Evolutionary conservation across 2,888 invertebrate genomes (phyloP).

Genomic region (Ichneumoninae sp.): DNA sequence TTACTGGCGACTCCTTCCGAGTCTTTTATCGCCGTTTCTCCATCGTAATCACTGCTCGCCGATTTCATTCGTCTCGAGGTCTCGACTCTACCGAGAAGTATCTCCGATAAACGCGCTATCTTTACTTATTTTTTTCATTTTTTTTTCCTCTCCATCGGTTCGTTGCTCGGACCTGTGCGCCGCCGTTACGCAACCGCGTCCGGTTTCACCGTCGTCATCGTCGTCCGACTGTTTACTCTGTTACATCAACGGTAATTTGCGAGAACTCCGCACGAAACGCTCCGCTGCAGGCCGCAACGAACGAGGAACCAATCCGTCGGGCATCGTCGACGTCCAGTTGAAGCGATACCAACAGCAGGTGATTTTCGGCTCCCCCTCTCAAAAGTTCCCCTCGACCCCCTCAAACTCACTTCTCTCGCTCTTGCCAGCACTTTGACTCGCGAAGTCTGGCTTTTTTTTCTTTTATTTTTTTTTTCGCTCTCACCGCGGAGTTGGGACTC

Average conservation of each 20-base stretch:
- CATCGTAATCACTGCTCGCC: not conserved
- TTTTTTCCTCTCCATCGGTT: constrained; percentile 25
- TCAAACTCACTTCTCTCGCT: constrained; percentile 20
- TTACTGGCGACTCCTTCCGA: not conserved
- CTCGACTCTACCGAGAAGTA: not conserved
- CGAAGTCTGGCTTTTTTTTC: not conserved
- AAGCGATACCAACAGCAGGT: constrained; percentile 2
- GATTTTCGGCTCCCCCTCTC: constrained; percentile 4
- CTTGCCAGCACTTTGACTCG: constrained; percentile 26
- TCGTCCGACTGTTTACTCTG: constrained; percentile 25
- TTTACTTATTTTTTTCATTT: constrained; percentile 12
- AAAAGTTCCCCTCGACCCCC: not conserved
- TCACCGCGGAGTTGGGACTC: constrained; percentile 34
- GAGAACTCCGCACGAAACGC: constrained; percentile 27
- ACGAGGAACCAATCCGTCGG: not conserved
- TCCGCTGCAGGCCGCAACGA: not conserved
- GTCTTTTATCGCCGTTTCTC: not conserved
- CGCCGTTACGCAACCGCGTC: constrained; percentile 60
- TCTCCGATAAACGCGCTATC: constrained; percentile 23
- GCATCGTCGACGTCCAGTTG: constrained; percentile 9
- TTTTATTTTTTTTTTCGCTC: constrained; percentile 14
- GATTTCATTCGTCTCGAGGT: not conserved
- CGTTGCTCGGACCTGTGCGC: constrained; percentile 56
- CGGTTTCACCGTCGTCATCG: constrained; percentile 40
- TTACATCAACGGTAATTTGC: constrained; percentile 42